Evolutionary conservation across 64 coral and sea anemone genomes (phyloP).

Genomic region (Stichodactyla helianthus): DNA sequence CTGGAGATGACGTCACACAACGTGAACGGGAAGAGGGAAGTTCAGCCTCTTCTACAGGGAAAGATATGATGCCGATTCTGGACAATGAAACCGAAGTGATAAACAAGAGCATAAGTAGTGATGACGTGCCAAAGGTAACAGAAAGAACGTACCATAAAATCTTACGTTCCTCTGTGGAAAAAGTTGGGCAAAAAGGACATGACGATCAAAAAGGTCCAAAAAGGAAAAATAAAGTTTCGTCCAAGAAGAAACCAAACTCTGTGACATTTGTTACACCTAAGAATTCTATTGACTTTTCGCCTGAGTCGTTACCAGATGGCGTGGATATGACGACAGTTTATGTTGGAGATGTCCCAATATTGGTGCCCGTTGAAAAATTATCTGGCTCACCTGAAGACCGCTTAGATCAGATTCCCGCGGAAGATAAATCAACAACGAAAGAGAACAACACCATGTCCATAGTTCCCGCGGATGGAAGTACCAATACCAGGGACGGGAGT

Average conservation of each 20-base stretch:
- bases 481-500: background rate
- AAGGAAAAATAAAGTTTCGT: background rate
- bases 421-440: background rate
- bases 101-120: background rate
- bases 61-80: background rate
- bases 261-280: background rate
- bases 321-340: background rate
- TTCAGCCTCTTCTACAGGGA: background rate
- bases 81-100: background rate
- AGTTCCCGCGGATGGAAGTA: background rate
- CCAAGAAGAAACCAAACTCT: background rate
- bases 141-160: background rate
- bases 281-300: background rate
- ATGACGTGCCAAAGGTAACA: background rate
- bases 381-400: background rate
- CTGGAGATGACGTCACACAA: background rate
- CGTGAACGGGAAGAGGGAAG: background rate
- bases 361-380: background rate
- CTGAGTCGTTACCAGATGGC: background rate
- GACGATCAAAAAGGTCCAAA: background rate
- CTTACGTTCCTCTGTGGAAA: background rate
- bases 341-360: slow-evolving; percentile 11
- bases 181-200: background rate
- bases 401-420: background rate
- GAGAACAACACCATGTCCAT: background rate